A percentile compares a stretch with the other conserved stretches of the same genome.
Conservation (phyloP, 2,113 vertebrate species). For the Scytalopus superciliaris region DNA sequence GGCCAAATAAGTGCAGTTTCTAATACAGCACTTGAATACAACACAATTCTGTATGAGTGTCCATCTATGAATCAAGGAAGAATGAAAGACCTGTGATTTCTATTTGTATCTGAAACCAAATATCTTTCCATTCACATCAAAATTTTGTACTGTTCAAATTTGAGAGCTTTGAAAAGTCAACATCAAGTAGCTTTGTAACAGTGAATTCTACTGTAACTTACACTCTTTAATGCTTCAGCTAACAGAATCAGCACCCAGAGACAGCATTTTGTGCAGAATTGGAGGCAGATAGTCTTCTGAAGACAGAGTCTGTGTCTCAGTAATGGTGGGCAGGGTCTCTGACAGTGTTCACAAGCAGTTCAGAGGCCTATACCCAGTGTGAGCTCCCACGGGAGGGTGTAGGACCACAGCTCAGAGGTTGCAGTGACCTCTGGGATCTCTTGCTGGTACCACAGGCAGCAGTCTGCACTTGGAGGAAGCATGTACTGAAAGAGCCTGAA, state of each 20-base stretch:
- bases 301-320: neutral
- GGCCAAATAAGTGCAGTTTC: neutral
- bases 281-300: neutral
- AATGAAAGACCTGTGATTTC: neutral
- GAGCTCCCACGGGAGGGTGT: neutral
- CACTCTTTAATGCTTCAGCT: neutral
- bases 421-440: neutral
- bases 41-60: neutral
- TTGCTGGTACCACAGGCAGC: neutral
- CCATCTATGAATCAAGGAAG: neutral
- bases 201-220: neutral
- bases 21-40: neutral
- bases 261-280: neutral
- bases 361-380: neutral
- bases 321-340: fast-evolving
- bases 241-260: neutral
- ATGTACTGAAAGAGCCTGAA: neutral
- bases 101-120: neutral
- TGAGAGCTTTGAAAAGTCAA: neutral
- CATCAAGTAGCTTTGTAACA: neutral
- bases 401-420: neutral
- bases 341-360: neutral
- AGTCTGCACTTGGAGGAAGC: neutral
- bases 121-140: neutral
- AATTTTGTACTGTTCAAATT: neutral